Evolutionary conservation across 2,113 vertebrate species (phyloP), one percentile per base, ranked within the genome.

Genomic region (Phaethon lepturus): DNA sequence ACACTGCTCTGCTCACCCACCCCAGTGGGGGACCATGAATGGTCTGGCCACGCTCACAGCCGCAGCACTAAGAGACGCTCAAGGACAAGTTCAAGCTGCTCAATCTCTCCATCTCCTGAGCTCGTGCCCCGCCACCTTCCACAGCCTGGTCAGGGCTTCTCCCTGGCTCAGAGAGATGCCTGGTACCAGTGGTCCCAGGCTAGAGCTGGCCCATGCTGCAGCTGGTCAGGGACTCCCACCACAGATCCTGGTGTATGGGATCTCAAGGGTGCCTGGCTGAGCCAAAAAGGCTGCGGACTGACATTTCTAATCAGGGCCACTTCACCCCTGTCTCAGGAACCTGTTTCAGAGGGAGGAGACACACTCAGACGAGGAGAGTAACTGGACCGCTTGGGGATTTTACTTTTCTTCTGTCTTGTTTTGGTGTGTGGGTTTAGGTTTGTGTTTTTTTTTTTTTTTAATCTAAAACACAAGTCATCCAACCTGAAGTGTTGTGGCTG

Each of bases 401-500:
- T 19, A 6, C 17, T 95, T 81, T 78, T 53, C 42, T 31, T 90
- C 31, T 62, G 42, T 72, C 64, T 80, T 71, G 24, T 72, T 83
- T 72, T 53, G 25, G 17, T 35, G 17, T 38, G 38, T 38, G 38
- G 38, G 38, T 38, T 38, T 38, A 38, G 38, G 38, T 38, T 38
- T 38, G 38, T 7, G 38, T 38, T 38, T 38, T n/a, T 31, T 74
- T n/a, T 6, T 17, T 38, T 73, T 67, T 29, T 31, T 28, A 75
- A 86, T 91, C 49, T 72, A 92, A 89, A 94, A 31, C 62, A 95
- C 72, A 87, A 93, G 75, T 72, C 67, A 92, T 93, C n/a, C 55
- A 91, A 88, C 75, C 87, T 94, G 79, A 79, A 89, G 90, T 72
- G 49, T 33, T 94, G 85, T 56, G 84, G 90, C 93, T 95, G 86